Conservation (phyloP, 2,888 invertebrate genomes). For the Calameuta pallipes region DNA sequence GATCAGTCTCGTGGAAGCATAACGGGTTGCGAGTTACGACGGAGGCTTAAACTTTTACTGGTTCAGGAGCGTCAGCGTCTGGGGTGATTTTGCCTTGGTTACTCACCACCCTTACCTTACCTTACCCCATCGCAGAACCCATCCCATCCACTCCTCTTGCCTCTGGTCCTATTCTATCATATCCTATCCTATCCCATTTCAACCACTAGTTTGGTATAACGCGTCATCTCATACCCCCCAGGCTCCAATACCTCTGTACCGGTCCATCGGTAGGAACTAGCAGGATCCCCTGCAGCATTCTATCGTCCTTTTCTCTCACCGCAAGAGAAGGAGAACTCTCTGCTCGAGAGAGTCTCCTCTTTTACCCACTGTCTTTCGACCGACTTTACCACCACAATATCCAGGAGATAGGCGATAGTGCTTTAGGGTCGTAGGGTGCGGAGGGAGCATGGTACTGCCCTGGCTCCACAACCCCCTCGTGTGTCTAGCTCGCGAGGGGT, state of each 20-base stretch:
- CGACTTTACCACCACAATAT: background rate
- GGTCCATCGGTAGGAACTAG: background rate
- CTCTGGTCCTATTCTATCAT: constrained; percentile 19
- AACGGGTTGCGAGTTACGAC: constrained; percentile 52
- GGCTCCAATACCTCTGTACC: background rate
- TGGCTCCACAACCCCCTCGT: constrained; percentile 8
- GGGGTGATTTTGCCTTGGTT: constrained; percentile 46
- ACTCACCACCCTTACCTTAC: constrained; percentile 5
- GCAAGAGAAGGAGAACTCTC: background rate
- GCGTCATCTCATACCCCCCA: background rate
- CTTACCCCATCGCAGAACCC: background rate
- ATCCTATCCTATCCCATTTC: constrained; percentile 19
- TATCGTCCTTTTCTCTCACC: background rate
- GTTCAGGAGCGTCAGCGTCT: constrained; percentile 55
- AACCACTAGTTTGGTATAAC: constrained; percentile 10
- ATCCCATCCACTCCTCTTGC: constrained; percentile 20
- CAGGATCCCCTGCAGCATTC: background rate
- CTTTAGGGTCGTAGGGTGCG: background rate
- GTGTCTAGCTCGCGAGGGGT: constrained; percentile 21
- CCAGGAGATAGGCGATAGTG: background rate
- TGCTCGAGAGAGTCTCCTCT: constrained; percentile 2
- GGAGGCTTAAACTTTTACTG: constrained; percentile 58
- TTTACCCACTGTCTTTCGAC: background rate
- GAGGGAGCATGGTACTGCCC: background rate
- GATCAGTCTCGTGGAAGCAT: constrained; percentile 52